These are phyloP conservation scores for Suncus etruscus DNA, from an alignment of 2,113 vertebrate species.

Conservation along the genomic window DNA sequence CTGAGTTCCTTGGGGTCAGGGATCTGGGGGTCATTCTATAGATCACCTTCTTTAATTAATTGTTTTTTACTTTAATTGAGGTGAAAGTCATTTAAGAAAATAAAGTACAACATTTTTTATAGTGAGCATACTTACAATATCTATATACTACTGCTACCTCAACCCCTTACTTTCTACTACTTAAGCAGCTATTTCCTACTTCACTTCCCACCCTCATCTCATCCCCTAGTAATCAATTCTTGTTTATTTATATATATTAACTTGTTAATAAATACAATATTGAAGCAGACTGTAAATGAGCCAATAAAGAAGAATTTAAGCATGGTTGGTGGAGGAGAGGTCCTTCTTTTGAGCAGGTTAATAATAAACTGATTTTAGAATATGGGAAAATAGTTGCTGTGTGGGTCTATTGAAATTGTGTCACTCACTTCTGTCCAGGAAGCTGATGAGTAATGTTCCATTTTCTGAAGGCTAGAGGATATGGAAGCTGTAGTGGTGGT, in stretches of 20 bases:
- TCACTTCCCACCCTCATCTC: too few relatives aligned
- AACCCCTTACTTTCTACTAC: neutral
- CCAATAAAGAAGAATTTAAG: slow-evolving; percentile 64
- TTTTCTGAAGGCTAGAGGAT: neutral
- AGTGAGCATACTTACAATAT: too few relatives aligned
- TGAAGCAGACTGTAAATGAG: neutral
- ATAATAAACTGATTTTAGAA: slow-evolving; percentile 57
- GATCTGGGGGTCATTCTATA: neutral
- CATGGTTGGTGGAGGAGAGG: slow-evolving; percentile 54
- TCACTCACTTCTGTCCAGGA: neutral
- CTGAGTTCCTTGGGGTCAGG: neutral
- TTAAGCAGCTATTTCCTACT: neutral
- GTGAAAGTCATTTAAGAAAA: neutral
- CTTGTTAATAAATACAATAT: neutral
- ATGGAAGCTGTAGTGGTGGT: accelerated
- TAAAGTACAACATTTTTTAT: neutral
- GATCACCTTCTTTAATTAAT: neutral
- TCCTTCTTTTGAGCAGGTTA: neutral
- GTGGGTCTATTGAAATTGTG: slow-evolving; percentile 23
- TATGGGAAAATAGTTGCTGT: accelerated
- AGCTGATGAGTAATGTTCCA: neutral
- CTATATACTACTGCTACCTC: neutral
- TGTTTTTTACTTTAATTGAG: slow-evolving; percentile 20
- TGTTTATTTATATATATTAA: neutral
- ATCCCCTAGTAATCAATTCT: neutral